Evolutionary conservation across 2,797 vertebrate species (phyloP).

Genomic region (Anabacerthia variegaticeps): DNA sequence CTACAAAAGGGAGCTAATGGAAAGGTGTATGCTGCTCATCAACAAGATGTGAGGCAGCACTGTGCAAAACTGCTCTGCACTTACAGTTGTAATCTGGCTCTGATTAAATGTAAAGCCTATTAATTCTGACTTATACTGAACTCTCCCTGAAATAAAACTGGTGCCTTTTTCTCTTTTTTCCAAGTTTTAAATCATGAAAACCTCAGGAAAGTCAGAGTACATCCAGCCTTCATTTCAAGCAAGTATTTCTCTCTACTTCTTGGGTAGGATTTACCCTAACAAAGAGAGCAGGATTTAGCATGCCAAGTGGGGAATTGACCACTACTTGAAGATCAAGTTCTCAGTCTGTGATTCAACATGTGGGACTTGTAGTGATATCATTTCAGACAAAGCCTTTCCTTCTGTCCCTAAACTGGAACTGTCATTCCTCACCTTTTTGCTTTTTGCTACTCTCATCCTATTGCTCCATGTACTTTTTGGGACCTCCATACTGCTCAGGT

Average conservation of each 20-base stretch:
- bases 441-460: not conserved
- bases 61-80: not conserved
- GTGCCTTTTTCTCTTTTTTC: not conserved
- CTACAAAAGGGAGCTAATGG: not conserved
- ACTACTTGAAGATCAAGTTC: not conserved
- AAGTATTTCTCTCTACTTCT: not conserved
- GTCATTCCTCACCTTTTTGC: not conserved
- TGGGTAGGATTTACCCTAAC: not conserved
- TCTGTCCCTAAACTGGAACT: not conserved
- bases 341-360: not conserved
- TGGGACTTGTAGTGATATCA: accelerated
- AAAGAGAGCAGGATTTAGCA: not conserved
- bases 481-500: not conserved
- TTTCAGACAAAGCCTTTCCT: not conserved
- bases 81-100: not conserved
- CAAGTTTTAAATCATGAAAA: not conserved
- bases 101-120: not conserved
- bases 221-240: not conserved
- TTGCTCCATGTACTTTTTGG: not conserved
- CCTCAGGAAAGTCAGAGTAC: not conserved
- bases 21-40: not conserved
- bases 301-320: accelerated
- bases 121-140: not conserved
- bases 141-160: not conserved
- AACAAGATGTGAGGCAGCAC: not conserved